Base-by-base conservation (phyloP, 2,888 invertebrate genomes). In the Nymphalis urticae region DNA sequence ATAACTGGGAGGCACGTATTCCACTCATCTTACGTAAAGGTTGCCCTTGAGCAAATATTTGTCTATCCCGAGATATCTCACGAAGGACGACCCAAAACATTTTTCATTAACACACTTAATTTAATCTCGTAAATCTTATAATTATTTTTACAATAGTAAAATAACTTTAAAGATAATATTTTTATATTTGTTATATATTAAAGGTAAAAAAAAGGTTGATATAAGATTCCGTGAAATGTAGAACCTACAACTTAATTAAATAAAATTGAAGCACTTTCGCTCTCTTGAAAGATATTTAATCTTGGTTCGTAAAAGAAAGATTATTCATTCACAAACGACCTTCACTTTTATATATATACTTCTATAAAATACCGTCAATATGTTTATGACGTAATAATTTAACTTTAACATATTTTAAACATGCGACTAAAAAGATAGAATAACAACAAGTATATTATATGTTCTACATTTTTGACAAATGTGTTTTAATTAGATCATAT, bases 11-110 rank as follows among this genome's bases (percentile, higher is more conserved):
- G 60, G 66, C 60, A 60, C 53, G 54, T 66, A 64, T 61, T 56
- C 53, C 42, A 51, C 64, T 65, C 19, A 54, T 62, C 21, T 59
- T 65, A 36, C 60, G 56, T 62, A 58, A 42, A 48, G n/a, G 62
- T 62, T 60, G 58, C 24, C 51, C 62, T 73, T 65, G 53, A 69
- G 66, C 69, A 77, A 76, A 78, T 77, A 75, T 78, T 79, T 76
- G 72, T 59, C 47, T 48, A 64, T 59, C 56, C 72, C 70, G 17
- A 72, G 76, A 75, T 75, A 74, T 75, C 66, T 72, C 48, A 61
- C 36, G 68, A 69, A 63, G 64, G 48, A 56, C 62, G 64, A 65
- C 65, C 66, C 63, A 59, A 72, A 73, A 74, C 73, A 72, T 70
- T 76, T 75, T 72, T 75, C 73, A 75, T 75, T 73, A 73, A 70